Evolutionary conservation across 2,797 vertebrate species (phyloP).

Genomic region (Diplodus puntazzo): DNA sequence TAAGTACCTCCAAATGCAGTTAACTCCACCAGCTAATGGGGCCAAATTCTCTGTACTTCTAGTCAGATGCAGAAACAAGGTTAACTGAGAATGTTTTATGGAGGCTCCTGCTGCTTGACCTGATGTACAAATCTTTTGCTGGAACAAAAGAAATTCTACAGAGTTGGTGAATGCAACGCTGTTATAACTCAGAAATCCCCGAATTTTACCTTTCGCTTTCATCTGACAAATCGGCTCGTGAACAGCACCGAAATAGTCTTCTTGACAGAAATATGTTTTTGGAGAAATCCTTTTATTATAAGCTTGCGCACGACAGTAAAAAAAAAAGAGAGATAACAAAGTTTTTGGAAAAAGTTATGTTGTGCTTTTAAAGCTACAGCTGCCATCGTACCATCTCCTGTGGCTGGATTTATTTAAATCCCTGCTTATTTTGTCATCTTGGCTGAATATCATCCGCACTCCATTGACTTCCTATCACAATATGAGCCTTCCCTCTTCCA

Average conservation of each 20-base stretch:
- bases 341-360: neutral
- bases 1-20: neutral
- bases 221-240: conserved; percentile 12
- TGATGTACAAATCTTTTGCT: neutral
- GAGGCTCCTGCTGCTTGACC: neutral
- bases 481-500: conserved; percentile 41
- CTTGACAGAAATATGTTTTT: neutral
- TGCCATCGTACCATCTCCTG: neutral
- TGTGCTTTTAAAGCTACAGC: neutral
- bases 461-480: conserved; percentile 66
- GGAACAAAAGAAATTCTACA: neutral
- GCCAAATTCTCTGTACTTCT: neutral
- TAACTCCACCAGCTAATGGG: too few species aligned
- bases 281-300: neutral
- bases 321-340: neutral
- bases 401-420: conserved; percentile 7
- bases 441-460: conserved; percentile 33
- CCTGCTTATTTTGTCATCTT: conserved; percentile 6
- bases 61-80: neutral
- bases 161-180: neutral
- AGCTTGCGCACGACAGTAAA: neutral
- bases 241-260: neutral
- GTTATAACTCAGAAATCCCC: neutral
- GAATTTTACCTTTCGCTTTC: neutral
- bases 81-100: neutral